Base-by-base conservation (phyloP, 2,888 invertebrate genomes). In the Volucella bombylans region DNA sequence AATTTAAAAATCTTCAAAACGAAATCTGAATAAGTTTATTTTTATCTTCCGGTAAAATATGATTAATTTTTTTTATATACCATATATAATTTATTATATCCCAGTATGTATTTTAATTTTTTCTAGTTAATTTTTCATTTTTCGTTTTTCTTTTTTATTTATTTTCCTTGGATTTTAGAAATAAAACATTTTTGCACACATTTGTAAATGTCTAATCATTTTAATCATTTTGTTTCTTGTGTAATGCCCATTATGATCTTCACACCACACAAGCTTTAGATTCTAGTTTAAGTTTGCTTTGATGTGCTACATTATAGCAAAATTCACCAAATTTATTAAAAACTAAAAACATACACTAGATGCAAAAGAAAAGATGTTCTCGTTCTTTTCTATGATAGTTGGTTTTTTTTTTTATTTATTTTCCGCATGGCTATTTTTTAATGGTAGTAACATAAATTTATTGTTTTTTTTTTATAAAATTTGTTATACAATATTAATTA, bases 41-140 rank as follows among this genome's bases (percentile, higher is more conserved):
- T 68, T 55, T 31, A 68, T 65, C 69, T 80, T 52, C 71, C 59
- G 65, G 54, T 67, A 47, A 23, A 52, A 68, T 55, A 62, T 73
- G 57, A 39, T 61, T 47, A n/a, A 39, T 54, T 49, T 55, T 69
- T 57, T 73, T 59, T 50, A 47, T 55, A 73, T 59, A 38, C n/a
- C 2, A 23, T 3, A 23, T 54, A 23, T 15, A 39, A n/a, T 78
- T 86, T 82, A 86, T 86, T 85, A 85, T 85, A 85, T 85, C 85
- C 85, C 85, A 85, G 85, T 85, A 85, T 85, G 85, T 86, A 79
- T 67, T 82, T 79, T n/a, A 18, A 9, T 39, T 71, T 43, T 50
- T 61, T 31, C 31, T 64, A 47, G 55, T 73, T 54, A 10, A 43
- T 69, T 62, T 54, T 68, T 6, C 11, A 31, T n/a, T n/a, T n/a